These are phyloP conservation scores for Chouioia cunea DNA, from an alignment of 2,888 invertebrate species.

Conservation along the genomic window DNA sequence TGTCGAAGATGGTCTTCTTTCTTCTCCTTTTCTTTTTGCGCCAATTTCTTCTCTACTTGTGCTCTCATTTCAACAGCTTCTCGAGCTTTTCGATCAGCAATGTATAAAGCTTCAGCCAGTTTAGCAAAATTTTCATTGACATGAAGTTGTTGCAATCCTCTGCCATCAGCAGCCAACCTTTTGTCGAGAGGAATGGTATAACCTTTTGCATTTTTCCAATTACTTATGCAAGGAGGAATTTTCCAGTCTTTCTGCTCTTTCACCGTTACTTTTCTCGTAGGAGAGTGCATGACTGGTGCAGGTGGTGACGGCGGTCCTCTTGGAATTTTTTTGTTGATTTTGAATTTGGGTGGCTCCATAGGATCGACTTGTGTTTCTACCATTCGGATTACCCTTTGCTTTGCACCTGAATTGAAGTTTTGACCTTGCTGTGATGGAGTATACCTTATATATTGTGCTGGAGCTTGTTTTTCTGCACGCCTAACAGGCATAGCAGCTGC, in stretches of 20 bases:
- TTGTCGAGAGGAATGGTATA: slow-evolving; percentile 99
- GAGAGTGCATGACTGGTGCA: slow-evolving; percentile 98
- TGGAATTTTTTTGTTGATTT: slow-evolving; percentile 99
- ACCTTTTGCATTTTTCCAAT: slow-evolving; percentile 99
- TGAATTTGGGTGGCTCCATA: slow-evolving; percentile 98
- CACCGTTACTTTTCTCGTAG: slow-evolving; percentile 96
- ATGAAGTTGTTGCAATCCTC: slow-evolving; percentile 96
- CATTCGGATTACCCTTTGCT: slow-evolving; percentile 96
- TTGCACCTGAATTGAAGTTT: slow-evolving; percentile 95
- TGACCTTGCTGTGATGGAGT: slow-evolving; percentile 98
- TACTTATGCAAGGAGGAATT: slow-evolving; percentile 97
- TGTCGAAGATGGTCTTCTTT: slow-evolving; percentile 94
- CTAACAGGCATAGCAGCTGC: slow-evolving; percentile 97
- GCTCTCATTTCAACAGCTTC: slow-evolving; percentile 98
- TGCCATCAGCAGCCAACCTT: slow-evolving; percentile 96
- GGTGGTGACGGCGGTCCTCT: slow-evolving; percentile 98
- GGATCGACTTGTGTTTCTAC: slow-evolving; percentile 96
- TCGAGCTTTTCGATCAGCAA: slow-evolving; percentile 96
- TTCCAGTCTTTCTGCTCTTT: slow-evolving; percentile 99
- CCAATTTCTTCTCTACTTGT: slow-evolving; percentile 94
- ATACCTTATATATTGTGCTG: slow-evolving; percentile 97
- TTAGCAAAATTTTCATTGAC: slow-evolving; percentile 99
- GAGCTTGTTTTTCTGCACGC: slow-evolving; percentile 92
- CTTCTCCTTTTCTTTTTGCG: slow-evolving; percentile 98
- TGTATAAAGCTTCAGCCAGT: slow-evolving; percentile 96